Evolutionary conservation across 2,113 vertebrate genomes (phyloP).

Genomic region (Eretmochelys imbricata): DNA sequence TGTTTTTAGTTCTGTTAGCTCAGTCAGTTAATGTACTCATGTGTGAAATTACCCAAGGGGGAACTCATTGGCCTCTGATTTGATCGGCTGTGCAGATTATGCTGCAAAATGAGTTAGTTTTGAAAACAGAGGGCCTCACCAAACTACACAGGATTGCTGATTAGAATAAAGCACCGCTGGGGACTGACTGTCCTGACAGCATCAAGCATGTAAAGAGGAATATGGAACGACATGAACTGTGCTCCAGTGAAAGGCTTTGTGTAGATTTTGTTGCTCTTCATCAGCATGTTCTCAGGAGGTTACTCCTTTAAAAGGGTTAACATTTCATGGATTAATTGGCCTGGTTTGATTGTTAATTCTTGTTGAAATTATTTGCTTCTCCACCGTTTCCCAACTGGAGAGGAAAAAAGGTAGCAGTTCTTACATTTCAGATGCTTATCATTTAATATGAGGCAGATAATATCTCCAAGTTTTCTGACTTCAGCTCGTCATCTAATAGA

Average conservation of each 20-base stretch:
- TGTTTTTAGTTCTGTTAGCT: slow-evolving; percentile 54
- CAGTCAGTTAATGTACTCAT: slow-evolving; percentile 51
- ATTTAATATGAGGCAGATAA: background rate
- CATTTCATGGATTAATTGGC: background rate
- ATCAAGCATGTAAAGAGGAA: background rate
- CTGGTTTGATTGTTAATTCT: background rate
- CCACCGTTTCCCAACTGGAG: background rate
- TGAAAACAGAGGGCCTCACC: slow-evolving; percentile 38
- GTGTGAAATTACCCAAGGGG: slow-evolving; percentile 72
- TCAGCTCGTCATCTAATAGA: background rate
- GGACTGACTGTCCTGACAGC: background rate
- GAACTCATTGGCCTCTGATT: slow-evolving; percentile 32
- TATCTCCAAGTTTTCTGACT: background rate
- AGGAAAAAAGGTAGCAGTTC: background rate
- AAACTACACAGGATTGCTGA: background rate
- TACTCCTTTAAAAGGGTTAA: background rate
- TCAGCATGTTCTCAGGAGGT: background rate
- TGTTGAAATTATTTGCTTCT: background rate
- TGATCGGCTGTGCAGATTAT: slow-evolving; percentile 30
- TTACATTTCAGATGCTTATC: background rate
- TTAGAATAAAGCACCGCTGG: background rate
- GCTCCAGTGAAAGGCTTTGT: background rate
- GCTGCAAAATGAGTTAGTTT: slow-evolving; percentile 49
- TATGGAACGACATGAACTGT: background rate
- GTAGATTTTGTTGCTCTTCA: background rate